phyloP scores from a whole-genome alignment of 2,113 vertebrate genomes.

The Pangasianodon hypophthalmus region DNA sequence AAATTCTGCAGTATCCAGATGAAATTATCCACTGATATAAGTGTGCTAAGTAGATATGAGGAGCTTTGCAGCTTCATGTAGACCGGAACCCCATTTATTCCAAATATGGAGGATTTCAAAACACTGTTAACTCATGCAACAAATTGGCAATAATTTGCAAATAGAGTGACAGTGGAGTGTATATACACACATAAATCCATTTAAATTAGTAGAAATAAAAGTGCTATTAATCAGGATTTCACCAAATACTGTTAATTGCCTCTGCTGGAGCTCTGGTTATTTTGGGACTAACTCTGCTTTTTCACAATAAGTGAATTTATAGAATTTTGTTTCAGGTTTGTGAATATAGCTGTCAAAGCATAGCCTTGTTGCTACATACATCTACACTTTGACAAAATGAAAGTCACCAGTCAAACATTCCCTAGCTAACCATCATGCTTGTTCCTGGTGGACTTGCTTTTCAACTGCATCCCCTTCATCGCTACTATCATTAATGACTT shows the following conservation, averaged over 20 bases:
- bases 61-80: not conserved
- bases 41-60: not conserved
- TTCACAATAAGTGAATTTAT: not conserved
- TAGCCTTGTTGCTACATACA: not conserved
- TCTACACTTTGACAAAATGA: not conserved
- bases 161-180: not conserved
- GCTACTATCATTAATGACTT: too few relatives aligned
- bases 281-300: not conserved
- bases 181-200: not conserved
- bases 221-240: not conserved
- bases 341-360: not conserved
- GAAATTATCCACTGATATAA: not conserved
- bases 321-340: not conserved
- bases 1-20: not conserved
- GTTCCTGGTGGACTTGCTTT: too few relatives aligned
- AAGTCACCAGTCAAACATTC: not conserved
- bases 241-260: not conserved
- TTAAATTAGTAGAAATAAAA: not conserved
- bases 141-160: not conserved
- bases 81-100: not conserved
- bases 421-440: too few relatives aligned
- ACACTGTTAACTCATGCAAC: not conserved
- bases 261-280: not conserved
- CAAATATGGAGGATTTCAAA: not conserved
- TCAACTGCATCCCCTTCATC: too few relatives aligned